phyloP scores from a whole-genome alignment of 2,888 invertebrate genomes.

The Hemaris fuciformis region DNA sequence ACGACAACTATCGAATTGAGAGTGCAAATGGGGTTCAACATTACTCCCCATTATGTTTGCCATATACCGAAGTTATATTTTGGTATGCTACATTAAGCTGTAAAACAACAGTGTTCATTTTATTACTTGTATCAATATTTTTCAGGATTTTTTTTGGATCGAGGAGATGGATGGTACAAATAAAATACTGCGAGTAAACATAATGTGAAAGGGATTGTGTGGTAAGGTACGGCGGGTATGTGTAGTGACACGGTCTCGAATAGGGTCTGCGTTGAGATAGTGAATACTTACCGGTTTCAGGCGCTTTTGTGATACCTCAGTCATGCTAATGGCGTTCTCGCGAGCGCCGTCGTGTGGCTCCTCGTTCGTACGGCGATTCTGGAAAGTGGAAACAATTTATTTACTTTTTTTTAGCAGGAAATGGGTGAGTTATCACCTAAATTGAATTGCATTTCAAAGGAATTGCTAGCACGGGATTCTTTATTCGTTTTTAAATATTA shows the following conservation, averaged over 20 bases:
- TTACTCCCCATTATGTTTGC: slow-evolving; percentile 70
- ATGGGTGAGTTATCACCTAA: neutral
- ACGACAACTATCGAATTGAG: slow-evolving; percentile 76
- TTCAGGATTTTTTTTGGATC: slow-evolving; percentile 39
- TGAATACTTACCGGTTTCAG: slow-evolving; percentile 72
- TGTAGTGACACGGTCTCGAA: slow-evolving; percentile 13
- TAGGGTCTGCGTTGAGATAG: slow-evolving; percentile 25
- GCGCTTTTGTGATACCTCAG: slow-evolving; percentile 81
- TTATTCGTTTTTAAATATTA: no score
- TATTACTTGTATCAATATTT: slow-evolving; percentile 65
- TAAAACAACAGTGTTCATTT: slow-evolving; percentile 78
- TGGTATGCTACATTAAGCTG: slow-evolving; percentile 76
- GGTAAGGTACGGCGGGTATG: slow-evolving; percentile 2
- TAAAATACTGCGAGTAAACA: neutral
- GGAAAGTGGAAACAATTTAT: slow-evolving; percentile 13
- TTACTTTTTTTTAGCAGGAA: neutral
- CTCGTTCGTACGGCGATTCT: slow-evolving; percentile 69
- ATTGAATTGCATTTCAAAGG: no score
- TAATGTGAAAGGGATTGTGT: slow-evolving; percentile 17
- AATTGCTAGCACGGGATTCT: no score
- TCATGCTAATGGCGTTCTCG: slow-evolving; percentile 75
- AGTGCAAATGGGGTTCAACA: slow-evolving; percentile 63
- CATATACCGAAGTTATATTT: slow-evolving; percentile 77
- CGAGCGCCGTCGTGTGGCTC: slow-evolving; percentile 61
- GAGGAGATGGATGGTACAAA: slow-evolving; percentile 24